phyloP scores from a whole-genome alignment of 1,140 invertebrate genomes.

The Ruditapes philippinarum region DNA sequence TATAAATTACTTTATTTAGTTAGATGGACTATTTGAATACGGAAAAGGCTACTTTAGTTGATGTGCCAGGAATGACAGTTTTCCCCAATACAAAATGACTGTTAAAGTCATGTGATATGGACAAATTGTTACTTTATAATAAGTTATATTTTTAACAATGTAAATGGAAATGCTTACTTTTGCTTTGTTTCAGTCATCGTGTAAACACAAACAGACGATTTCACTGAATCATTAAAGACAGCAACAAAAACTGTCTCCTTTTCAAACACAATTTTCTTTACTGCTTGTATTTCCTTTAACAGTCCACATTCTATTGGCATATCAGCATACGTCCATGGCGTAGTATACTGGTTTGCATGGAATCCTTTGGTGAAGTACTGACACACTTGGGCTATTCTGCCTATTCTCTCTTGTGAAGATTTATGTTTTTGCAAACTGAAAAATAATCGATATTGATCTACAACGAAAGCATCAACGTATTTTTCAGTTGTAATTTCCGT shows the following conservation, averaged over 20 bases:
- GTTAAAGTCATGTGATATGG: no score
- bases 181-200: neutral
- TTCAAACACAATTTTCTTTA: neutral
- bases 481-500: neutral
- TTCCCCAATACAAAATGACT: no score
- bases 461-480: constrained; percentile 10
- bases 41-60: no score
- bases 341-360: neutral
- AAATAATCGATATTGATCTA: constrained; percentile 14
- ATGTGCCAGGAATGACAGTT: no score
- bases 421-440: constrained; percentile 28
- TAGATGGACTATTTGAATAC: no score
- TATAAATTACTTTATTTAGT: no score
- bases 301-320: constrained; percentile 46
- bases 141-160: no score
- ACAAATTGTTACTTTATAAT: no score
- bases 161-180: neutral
- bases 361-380: neutral
- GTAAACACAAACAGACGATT: constrained; percentile 29
- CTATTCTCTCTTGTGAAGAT: neutral
- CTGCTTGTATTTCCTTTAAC: neutral
- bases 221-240: neutral
- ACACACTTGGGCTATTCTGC: constrained; percentile 45
- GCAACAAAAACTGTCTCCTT: neutral
- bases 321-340: constrained; percentile 41